Conservation (phyloP, 2,888 invertebrate genomes). For the Volucella bombylans region DNA sequence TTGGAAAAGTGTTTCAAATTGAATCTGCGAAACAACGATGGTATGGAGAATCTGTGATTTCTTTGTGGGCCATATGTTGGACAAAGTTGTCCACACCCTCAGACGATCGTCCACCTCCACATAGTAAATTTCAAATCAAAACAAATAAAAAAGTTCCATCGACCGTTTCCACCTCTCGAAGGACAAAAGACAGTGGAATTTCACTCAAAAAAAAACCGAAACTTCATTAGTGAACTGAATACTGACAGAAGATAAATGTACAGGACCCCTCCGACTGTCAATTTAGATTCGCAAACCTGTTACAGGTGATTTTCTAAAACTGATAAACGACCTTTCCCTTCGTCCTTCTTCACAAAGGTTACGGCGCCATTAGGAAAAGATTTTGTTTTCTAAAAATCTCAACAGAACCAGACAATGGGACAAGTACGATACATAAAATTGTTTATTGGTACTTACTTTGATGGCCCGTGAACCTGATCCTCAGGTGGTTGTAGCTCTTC, state of each 20-base stretch:
- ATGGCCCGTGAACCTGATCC: slow-evolving; percentile 66
- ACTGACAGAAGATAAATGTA: slow-evolving; percentile 53
- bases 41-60: slow-evolving; percentile 5
- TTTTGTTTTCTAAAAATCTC: not conserved
- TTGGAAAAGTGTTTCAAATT: not conserved
- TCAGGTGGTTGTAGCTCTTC: slow-evolving; percentile 50
- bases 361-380: slow-evolving; percentile 54
- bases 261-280: slow-evolving; percentile 57
- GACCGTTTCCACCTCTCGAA: not conserved
- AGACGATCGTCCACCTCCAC: slow-evolving; percentile 31
- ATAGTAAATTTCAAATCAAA: slow-evolving; percentile 58
- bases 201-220: not conserved
- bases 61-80: slow-evolving; percentile 65
- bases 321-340: slow-evolving; percentile 51
- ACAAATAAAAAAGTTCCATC: slow-evolving; percentile 40
- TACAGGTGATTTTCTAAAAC: slow-evolving; percentile 56
- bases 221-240: slow-evolving; percentile 41
- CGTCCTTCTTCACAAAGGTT: not conserved
- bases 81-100: slow-evolving; percentile 47
- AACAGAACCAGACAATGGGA: not conserved
- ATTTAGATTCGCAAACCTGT: slow-evolving; percentile 61
- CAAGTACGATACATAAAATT: slow-evolving; percentile 9
- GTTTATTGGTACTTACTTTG: slow-evolving; percentile 64
- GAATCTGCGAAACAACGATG: slow-evolving; percentile 28
- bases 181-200: slow-evolving; percentile 11